phyloP scores from a whole-genome alignment of 2,113 vertebrate species.

The Ranitomeya variabilis region DNA sequence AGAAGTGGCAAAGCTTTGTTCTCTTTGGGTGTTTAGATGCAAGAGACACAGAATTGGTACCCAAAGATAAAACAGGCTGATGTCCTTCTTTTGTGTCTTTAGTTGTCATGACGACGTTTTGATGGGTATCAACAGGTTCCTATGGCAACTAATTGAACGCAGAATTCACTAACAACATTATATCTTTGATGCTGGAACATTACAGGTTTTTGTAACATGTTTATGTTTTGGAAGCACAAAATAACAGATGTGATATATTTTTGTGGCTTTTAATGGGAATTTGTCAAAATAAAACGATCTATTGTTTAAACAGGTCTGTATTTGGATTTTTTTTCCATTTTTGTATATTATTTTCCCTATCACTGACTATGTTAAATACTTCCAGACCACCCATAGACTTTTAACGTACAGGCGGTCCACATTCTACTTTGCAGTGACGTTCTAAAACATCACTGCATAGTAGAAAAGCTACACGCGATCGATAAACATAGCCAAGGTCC shows the following conservation, averaged over 20 bases:
- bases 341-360: no score
- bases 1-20: background rate
- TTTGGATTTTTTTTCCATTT: no score
- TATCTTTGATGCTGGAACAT: background rate
- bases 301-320: no score
- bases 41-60: conserved; percentile 26
- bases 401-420: no score
- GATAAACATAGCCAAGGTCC: no score
- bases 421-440: no score
- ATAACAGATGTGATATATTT: background rate
- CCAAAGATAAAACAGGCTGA: conserved; percentile 34
- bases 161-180: conserved; percentile 14
- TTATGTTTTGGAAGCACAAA: background rate
- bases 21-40: background rate
- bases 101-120: conserved; percentile 45
- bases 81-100: conserved; percentile 32
- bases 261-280: background rate
- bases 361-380: no score
- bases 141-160: conserved; percentile 45
- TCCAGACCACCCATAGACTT: no score
- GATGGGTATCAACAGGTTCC: conserved; percentile 52
- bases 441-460: no score
- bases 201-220: background rate
- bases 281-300: no score
- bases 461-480: no score